Conservation (phyloP, 2,113 vertebrate genomes). For the Petromus typicus region DNA sequence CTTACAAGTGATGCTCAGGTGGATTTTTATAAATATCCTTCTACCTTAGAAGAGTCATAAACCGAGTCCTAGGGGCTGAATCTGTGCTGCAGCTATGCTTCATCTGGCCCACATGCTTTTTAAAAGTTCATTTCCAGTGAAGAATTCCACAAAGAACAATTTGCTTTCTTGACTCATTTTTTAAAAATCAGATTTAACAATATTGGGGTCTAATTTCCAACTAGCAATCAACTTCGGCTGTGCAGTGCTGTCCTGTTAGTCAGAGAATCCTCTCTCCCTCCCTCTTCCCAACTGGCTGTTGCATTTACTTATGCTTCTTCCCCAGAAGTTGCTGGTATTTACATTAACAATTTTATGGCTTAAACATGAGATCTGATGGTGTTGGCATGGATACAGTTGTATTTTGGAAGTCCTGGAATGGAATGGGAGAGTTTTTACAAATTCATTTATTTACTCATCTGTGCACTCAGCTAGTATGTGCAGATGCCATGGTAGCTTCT, state of each 20-base stretch:
- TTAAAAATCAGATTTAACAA: not conserved
- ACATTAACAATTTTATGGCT: not conserved
- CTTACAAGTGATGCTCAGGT: not conserved
- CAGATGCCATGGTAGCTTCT: not conserved
- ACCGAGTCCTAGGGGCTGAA: not conserved
- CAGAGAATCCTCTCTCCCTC: not conserved
- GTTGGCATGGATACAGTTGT: not conserved
- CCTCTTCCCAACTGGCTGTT: not conserved
- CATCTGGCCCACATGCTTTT: not conserved
- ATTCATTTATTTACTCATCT: not conserved
- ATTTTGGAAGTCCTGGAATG: not conserved
- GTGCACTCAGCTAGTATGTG: not conserved
- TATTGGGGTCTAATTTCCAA: not conserved
- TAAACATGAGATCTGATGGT: not conserved
- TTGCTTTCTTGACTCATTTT: not conserved
- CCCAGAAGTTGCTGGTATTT: not conserved
- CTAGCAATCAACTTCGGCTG: not conserved
- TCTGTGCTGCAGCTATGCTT: not conserved
- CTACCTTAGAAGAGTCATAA: not conserved
- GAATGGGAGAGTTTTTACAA: not conserved
- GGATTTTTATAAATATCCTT: not conserved
- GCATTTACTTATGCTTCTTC: not conserved
- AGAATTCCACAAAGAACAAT: not conserved
- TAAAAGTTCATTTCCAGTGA: not conserved
- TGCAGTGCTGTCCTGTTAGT: not conserved